phyloP scores from a whole-genome alignment of 2,113 vertebrate genomes.

The Chroicocephalus ridibundus region DNA sequence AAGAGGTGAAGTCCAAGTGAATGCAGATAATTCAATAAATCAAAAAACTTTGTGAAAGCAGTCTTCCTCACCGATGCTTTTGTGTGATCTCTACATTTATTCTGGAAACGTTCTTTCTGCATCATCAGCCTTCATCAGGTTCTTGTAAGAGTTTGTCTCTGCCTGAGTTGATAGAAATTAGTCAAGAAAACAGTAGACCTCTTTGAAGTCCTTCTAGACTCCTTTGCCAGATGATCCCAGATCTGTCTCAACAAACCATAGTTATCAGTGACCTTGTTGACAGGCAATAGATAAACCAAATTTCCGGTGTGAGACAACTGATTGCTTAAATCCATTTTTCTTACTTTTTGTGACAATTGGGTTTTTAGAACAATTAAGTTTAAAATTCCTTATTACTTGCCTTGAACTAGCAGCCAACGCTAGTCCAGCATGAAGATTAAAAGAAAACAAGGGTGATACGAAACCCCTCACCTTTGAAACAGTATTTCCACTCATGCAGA shows the following conservation, averaged over 20 bases:
- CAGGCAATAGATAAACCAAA: not conserved
- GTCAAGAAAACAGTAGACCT: not conserved
- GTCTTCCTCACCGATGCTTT: not conserved
- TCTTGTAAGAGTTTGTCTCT: not conserved
- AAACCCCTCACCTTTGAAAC: not conserved
- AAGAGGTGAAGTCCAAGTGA: not conserved
- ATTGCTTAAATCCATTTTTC: not conserved
- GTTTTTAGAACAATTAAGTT: not conserved
- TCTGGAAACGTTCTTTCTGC: not conserved
- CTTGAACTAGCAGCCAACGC: not conserved
- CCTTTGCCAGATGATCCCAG: not conserved
- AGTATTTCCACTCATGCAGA: rapidly evolving
- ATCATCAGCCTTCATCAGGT: not conserved
- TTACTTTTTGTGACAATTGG: not conserved
- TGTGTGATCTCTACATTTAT: not conserved
- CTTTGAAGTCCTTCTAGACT: not conserved
- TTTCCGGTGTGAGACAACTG: not conserved
- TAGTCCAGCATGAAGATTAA: not conserved
- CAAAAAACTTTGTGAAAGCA: not conserved
- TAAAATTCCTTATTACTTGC: not conserved
- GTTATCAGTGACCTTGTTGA: not conserved
- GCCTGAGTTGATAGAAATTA: not conserved
- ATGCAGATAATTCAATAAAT: not conserved
- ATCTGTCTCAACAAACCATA: not conserved
- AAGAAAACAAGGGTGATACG: not conserved